These are phyloP conservation scores for Empis stercorea DNA, from an alignment of 2,888 invertebrate genomes.

Conservation along the genomic window DNA sequence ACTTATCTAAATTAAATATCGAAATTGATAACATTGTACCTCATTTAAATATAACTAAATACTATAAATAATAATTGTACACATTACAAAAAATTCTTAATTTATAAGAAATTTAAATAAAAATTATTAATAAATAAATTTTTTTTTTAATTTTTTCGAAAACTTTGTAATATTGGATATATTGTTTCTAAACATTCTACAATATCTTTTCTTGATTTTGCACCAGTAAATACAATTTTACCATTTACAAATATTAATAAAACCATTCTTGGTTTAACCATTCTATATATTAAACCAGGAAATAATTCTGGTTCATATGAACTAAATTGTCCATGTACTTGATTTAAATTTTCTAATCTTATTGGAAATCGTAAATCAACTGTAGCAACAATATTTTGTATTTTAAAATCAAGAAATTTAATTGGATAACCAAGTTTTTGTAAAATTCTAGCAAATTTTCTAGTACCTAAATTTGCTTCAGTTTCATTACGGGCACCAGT, in stretches of 20 bases:
- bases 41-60: no score
- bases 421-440: conserved; percentile 69
- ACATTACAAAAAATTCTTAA: no score
- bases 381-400: conserved; percentile 65
- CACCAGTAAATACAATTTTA: conserved; percentile 91
- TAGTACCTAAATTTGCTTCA: conserved; percentile 60
- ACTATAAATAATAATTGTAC: no score
- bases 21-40: no score
- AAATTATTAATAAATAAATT: not conserved
- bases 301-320: conserved; percentile 97
- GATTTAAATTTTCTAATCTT: conserved; percentile 58
- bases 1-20: no score
- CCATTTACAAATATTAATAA: conserved; percentile 97
- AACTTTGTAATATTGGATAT: conserved; percentile 88
- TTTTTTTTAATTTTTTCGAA: conserved; percentile 56
- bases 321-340: conserved; percentile 60
- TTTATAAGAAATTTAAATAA: not conserved
- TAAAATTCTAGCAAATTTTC: conserved; percentile 71
- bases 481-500: conserved; percentile 69
- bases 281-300: conserved; percentile 95
- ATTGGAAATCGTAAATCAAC: conserved; percentile 63
- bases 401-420: conserved; percentile 62
- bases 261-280: conserved; percentile 93
- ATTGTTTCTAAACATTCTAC: conserved; percentile 90
- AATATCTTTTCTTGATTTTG: conserved; percentile 81